These are phyloP conservation scores for Atethmia centrago DNA, from an alignment of 2,888 invertebrate species.

Conservation along the genomic window DNA sequence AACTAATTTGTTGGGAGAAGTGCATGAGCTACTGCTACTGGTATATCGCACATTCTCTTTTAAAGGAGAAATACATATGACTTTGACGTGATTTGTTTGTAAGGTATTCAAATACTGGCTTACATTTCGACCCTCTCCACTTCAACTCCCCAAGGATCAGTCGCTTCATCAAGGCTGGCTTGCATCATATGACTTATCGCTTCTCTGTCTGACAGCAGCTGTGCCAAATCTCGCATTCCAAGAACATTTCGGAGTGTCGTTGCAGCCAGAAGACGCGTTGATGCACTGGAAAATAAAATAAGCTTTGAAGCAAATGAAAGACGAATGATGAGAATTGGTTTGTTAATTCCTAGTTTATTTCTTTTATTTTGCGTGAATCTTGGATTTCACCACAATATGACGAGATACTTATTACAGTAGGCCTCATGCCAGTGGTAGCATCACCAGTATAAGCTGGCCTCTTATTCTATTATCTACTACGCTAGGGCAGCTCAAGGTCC, in stretches of 20 bases:
- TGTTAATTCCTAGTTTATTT: not conserved
- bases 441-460: not conserved
- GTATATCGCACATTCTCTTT: slow-evolving; percentile 36
- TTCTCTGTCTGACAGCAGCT: slow-evolving; percentile 97
- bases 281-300: slow-evolving; percentile 91
- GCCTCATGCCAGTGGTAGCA: not conserved
- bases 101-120: slow-evolving; percentile 74
- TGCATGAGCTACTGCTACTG: slow-evolving; percentile 13
- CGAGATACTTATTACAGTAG: not conserved
- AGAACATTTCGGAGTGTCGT: slow-evolving; percentile 97
- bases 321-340: not conserved
- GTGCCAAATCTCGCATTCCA: slow-evolving; percentile 97
- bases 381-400: not conserved
- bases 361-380: not conserved
- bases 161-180: slow-evolving; percentile 95
- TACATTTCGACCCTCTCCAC: slow-evolving; percentile 98
- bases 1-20: not conserved
- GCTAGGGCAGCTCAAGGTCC: not conserved
- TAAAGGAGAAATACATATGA: slow-evolving; percentile 60
- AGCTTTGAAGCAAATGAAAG: not conserved
- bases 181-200: slow-evolving; percentile 98
- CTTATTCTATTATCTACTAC: not conserved
- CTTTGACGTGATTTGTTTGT: slow-evolving; percentile 23
- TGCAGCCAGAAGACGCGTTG: slow-evolving; percentile 95
- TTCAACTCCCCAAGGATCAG: slow-evolving; percentile 98